Evolutionary conservation across 2,797 vertebrate species (phyloP), one percentile per base, ranked within the genome.

Genomic region (Poeciliopsis paucimaculata): DNA sequence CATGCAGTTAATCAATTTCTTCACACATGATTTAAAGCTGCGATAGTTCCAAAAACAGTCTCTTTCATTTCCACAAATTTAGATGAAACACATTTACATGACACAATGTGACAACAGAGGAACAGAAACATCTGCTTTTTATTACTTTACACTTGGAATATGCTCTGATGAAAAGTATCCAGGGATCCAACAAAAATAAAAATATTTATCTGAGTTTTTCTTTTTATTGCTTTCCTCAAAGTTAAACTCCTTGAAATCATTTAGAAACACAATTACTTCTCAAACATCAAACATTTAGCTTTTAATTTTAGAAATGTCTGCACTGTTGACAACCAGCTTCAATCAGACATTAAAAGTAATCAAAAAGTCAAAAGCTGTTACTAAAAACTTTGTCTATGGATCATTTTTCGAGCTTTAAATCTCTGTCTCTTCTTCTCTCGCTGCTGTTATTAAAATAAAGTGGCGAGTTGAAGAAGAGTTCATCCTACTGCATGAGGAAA

Each of bases 381-480:
- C 57, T 10, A 81, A 8, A 73, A 49, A 77, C 31, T 60, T 76
- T 31, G 47, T 26, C 7, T 70, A 49, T 10, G 18, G 79, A n/a
- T 74, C 0, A 20, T 75, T 80, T 83, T 77, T 60, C 47, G 12
- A 77, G 46, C 72, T 81, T 81, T 80, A 73, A 82, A 53, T 51
- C 66, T 77, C 15, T 0, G 28, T 76, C 41, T 45, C 41, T 18
- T 64, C 34, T n/a, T 64, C 60, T 64, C 15, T 36, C 1, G 7
- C 45, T n/a, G 16, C 66, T 75, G 74, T 82, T 79, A 78, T 77
- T 87, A 43, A 85, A 80, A 86, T 71, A 84, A 83, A 86, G 76
- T 84, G 55, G 47, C 76, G 55, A 7, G 86, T 73, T 86, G 84
- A 83, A 72, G 49, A 82, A 80, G 82, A 85, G 77, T 88, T 86